Conservation (phyloP, 2,888 invertebrate genomes). For the Didymodactylos carnosus region DNA sequence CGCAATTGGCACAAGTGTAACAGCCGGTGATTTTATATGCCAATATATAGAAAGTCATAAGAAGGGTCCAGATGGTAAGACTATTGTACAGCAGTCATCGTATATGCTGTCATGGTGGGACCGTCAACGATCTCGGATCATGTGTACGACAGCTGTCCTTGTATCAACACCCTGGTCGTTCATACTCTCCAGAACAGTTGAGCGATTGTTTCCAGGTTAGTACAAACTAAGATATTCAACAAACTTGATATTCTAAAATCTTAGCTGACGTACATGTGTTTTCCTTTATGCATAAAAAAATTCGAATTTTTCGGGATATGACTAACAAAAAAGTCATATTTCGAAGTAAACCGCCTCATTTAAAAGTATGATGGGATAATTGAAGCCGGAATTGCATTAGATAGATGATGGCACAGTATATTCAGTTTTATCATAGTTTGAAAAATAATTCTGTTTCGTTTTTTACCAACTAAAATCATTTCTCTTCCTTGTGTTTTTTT, state of each 20-base stretch:
- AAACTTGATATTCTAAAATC: too few species aligned
- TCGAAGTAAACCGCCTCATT: too few species aligned
- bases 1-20: neutral
- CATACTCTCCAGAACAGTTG: neutral
- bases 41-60: neutral
- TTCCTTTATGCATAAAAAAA: too few species aligned
- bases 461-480: too few species aligned
- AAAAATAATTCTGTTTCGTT: too few species aligned
- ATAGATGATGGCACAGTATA: too few species aligned
- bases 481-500: neutral
- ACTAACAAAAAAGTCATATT: too few species aligned
- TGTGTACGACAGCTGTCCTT: neutral
- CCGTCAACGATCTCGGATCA: neutral
- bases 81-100: neutral
- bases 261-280: too few species aligned
- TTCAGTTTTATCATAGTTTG: too few species aligned
- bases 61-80: neutral
- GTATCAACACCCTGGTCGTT: neutral
- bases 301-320: too few species aligned
- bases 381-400: too few species aligned
- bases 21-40: neutral
- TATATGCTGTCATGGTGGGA: neutral
- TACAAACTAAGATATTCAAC: neutral
- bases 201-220: neutral
- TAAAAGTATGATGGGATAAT: too few species aligned